Evolutionary conservation across 2,888 invertebrate genomes (phyloP).

Genomic region (Pristionchus entomophagus): DNA sequence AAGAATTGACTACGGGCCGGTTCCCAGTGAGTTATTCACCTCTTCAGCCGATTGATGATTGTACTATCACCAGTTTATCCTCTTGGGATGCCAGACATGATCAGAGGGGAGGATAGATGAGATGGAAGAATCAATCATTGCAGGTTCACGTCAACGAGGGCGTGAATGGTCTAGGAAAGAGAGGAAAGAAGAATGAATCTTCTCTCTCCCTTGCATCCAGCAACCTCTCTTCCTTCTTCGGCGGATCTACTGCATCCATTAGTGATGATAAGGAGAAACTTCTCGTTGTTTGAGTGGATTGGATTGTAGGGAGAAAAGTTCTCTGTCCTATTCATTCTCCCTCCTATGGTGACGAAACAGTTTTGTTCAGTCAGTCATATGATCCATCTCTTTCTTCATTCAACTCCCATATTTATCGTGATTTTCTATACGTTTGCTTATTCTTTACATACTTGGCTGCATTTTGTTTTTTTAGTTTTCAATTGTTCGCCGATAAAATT

Average conservation of each 20-base stretch:
- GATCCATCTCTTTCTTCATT: neutral
- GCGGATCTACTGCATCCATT: slow-evolving; percentile 30
- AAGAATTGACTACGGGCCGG: slow-evolving; percentile 22
- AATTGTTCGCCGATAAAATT: no score
- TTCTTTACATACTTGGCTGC: neutral
- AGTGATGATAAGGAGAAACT: slow-evolving; percentile 44
- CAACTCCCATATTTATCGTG: slow-evolving; percentile 22
- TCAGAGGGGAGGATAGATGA: neutral
- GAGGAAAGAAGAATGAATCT: neutral
- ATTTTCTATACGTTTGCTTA: neutral
- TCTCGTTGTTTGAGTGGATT: slow-evolving; percentile 1
- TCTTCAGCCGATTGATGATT: neutral
- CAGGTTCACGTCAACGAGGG: slow-evolving; percentile 23
- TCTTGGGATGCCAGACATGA: neutral
- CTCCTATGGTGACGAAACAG: neutral
- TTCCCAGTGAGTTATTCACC: slow-evolving; percentile 17
- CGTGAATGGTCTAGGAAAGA: neutral
- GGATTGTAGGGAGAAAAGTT: neutral
- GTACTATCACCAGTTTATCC: neutral
- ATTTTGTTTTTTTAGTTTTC: neutral
- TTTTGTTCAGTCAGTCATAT: neutral
- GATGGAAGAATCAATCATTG: neutral
- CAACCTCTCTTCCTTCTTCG: slow-evolving; percentile 25
- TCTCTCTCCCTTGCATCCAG: slow-evolving; percentile 3
- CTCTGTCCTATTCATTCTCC: neutral